phyloP scores from a whole-genome alignment of 2,113 vertebrate species.

The Tetraodon nigroviridis region DNA sequence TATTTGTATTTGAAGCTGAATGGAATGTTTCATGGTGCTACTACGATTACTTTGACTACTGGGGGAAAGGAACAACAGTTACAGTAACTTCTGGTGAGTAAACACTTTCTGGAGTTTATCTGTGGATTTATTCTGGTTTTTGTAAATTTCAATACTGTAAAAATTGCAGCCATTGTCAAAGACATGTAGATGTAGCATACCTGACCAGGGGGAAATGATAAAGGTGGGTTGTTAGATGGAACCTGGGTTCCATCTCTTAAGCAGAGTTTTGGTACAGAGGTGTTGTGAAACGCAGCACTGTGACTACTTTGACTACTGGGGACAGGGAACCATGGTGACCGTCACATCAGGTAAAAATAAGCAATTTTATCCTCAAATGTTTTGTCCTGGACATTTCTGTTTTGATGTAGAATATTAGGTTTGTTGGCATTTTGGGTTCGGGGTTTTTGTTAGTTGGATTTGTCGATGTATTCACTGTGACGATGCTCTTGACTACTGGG shows the following conservation, averaged over 20 bases:
- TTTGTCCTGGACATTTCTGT: neutral
- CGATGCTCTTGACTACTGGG: constrained; percentile 50
- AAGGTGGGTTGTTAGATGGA: neutral
- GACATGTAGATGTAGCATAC: neutral
- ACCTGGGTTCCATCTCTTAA: neutral
- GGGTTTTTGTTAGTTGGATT: constrained; percentile 28
- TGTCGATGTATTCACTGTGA: constrained; percentile 27
- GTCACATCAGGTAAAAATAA: constrained; percentile 33
- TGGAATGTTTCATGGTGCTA: constrained; percentile 26
- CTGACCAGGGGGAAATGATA: no score
- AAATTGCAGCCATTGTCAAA: neutral
- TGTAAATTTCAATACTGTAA: neutral
- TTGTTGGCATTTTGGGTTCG: neutral
- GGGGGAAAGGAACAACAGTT: constrained; percentile 52
- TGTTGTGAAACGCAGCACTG: neutral
- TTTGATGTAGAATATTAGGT: constrained; percentile 3
- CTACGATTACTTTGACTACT: constrained; percentile 40
- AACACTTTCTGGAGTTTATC: neutral
- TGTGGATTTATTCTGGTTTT: neutral
- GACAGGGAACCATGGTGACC: neutral
- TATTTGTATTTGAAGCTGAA: constrained; percentile 20
- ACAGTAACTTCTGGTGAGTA: constrained; percentile 59
- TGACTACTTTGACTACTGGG: constrained; percentile 1
- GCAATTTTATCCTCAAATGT: neutral
- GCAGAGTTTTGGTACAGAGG: neutral